Percentiles rank a stretch among this genome's conserved stretches.
phyloP scores from a whole-genome alignment of 2,113 vertebrate genomes.

The Melanerpes aurifrons region DNA sequence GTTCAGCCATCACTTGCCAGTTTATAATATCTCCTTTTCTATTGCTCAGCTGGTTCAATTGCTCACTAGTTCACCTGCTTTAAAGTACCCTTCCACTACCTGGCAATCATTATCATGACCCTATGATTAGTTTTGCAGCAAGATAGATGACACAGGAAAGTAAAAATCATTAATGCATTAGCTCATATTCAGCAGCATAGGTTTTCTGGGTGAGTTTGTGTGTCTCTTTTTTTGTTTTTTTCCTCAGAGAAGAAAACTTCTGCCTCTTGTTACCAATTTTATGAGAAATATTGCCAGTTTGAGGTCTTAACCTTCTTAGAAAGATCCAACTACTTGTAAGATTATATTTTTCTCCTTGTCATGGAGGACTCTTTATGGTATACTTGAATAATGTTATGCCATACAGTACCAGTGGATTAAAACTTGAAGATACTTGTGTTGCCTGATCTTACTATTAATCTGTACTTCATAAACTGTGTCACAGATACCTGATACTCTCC shows the following conservation, averaged over 20 bases:
- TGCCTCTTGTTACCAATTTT: slow-evolving; percentile 55
- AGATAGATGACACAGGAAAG: background rate
- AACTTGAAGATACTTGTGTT: background rate
- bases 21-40: background rate
- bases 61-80: background rate
- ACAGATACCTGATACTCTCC: background rate
- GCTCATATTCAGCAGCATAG: background rate
- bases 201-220: background rate
- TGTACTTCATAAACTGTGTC: background rate
- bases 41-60: background rate
- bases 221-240: background rate
- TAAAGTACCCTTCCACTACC: background rate
- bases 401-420: background rate
- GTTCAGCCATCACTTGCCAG: background rate
- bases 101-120: background rate
- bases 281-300: slow-evolving; percentile 5
- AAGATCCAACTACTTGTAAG: slow-evolving; percentile 32
- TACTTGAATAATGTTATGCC: background rate
- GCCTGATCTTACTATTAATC: background rate
- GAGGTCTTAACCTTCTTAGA: slow-evolving; percentile 59
- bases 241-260: background rate
- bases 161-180: slow-evolving; percentile 3
- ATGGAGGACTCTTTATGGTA: slow-evolving; percentile 42
- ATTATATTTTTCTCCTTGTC: slow-evolving; percentile 56
- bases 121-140: background rate